Conservation (phyloP, 2,888 invertebrate genomes). For the Esperia sulphurella region DNA sequence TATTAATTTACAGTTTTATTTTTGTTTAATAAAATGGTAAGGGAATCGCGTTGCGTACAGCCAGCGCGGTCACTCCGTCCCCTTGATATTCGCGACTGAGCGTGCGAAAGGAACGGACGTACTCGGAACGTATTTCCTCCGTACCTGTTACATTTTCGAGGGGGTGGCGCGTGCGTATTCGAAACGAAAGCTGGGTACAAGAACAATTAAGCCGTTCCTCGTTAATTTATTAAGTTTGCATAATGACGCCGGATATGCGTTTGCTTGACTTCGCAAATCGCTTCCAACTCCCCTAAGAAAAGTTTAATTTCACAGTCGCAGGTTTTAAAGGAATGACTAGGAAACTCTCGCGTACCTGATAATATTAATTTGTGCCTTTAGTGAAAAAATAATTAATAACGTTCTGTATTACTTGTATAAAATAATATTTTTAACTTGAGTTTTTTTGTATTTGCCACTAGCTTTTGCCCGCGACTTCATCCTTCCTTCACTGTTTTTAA, state of each 20-base stretch:
- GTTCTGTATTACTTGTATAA: no score
- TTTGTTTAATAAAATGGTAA: constrained; percentile 25
- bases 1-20: constrained; percentile 35
- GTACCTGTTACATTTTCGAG: constrained; percentile 54
- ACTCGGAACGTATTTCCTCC: constrained; percentile 1
- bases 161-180: constrained; percentile 49
- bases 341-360: no score
- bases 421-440: no score
- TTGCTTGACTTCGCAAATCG: not conserved
- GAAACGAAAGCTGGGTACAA: not conserved
- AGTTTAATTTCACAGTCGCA: not conserved
- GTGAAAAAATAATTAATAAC: no score
- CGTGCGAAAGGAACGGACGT: constrained; percentile 29
- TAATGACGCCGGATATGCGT: constrained; percentile 23
- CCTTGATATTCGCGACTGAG: constrained; percentile 58
- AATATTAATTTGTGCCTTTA: no score
- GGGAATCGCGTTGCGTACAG: constrained; percentile 24
- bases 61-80: constrained; percentile 56
- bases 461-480: no score
- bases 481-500: no score
- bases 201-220: constrained; percentile 22
- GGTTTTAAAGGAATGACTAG: not conserved
- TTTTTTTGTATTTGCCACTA: no score
- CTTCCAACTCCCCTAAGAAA: not conserved
- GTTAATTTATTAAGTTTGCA: constrained; percentile 39